Evolutionary conservation across 2,113 vertebrate species (phyloP), one percentile per base, ranked within the genome.

Genomic region (Otis tarda): DNA sequence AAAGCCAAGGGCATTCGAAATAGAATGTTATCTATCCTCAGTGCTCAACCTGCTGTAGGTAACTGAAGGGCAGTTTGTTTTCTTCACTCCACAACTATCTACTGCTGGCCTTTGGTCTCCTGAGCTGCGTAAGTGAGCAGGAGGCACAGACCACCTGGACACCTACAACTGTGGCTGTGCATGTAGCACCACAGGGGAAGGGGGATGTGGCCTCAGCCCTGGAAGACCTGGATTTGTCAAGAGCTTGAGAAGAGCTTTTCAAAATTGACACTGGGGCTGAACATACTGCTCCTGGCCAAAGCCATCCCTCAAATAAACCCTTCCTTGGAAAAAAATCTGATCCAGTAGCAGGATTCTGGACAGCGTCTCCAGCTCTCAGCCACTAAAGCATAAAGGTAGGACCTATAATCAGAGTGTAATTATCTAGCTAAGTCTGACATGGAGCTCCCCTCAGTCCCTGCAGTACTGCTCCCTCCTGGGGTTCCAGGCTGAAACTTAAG

Each of bases 161-260:
- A 60, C 80, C 77, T 78, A 21, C 25, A 28, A 16, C 56, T 89
- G 64, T 83, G 87, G 56, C 83, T 89, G 60, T 78, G 81, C 59
- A 3, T 35, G 60, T 57, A 93, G 92, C 91, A 93, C 83, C 91
- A 73, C 83, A 87, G 74, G 70, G 79, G 89, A 61, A 82, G 43
- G 45, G 86, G 91, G 78, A 79, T 64, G 50, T 52, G 83, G 81
- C 95, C 77, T 91, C 89, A 89, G 83, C 78, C 74, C 74, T 94
- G 96, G 95, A 97, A 96, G 95, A 95, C 92, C 89, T 96, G 74
- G 89, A 95, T 96, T 96, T 94, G 31, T 89, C 53, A 92, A 92
- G 77, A 95, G 77, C 76, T 92, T 81, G 63, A 94, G 67, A 77
- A 95, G 64, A 75, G 57, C 70, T 84, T 87, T 91, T 87, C 82